Base-by-base conservation (phyloP, 2,113 vertebrate genomes). In the Mesocricetus auratus region DNA sequence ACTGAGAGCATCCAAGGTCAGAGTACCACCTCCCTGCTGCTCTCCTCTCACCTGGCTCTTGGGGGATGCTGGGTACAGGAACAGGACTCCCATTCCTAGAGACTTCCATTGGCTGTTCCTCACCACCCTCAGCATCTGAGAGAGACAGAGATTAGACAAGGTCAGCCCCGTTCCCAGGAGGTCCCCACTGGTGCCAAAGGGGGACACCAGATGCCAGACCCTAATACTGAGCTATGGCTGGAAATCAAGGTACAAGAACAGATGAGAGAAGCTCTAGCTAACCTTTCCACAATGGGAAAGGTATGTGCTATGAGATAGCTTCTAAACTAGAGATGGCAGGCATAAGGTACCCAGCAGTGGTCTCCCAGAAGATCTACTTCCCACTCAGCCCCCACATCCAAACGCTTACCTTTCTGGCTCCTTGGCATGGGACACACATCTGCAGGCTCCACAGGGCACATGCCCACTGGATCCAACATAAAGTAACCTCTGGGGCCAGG, bases 401-500 rank as follows among this genome's bases (percentile, higher is more conserved):
- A 22, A 7, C n/a, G 64, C 95, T 96, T 85, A 97, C 97, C 96
- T 74, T 62, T 90, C 33, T 75, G 94, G 79, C 4, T 93, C 62
- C 66, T 24, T 0, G 64, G 78, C 69, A 56, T 42, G 0, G 96
- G 97, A 17, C 95, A 96, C 13, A 93, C 7, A 1, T 36, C 62
- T 5, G 47, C 64, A 69, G 64, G 64, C 83, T 86, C 83, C 62
- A 86, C 42, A 33, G 82, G 60, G 22, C 97, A 97, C 19, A 96
- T 26, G 1, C 96, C 96, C 0, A 73, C 56, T 1, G 98, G 94
- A 58, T 98, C 99, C 97, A 99, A 98, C 89, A 99, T 94, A 96
- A 99, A 99, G 68, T 98, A 90, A 0, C 99, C 99, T 0, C 78
- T 86, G 50, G 91, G 42, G 36, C 99, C 98, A 0, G 99, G 98